Percentiles rank a stretch among this genome's conserved stretches.
These are phyloP conservation scores for Tautogolabrus adspersus DNA, from an alignment of 2,113 vertebrate species.

Conservation along the genomic window DNA sequence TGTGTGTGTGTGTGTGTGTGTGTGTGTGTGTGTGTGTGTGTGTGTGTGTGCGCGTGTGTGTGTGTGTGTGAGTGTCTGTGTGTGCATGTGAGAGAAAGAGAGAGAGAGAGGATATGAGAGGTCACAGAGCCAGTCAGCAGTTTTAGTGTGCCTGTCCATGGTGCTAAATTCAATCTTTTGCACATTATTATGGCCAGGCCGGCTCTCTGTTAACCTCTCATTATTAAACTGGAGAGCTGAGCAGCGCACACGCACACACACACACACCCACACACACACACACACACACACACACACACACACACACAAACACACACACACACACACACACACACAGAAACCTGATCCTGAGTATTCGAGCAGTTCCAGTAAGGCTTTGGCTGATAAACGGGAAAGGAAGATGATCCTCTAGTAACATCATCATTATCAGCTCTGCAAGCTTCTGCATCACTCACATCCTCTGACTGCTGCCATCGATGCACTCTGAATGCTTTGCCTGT, in stretches of 20 bases:
- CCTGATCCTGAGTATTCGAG: constrained; percentile 63
- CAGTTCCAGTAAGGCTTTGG: constrained; percentile 72
- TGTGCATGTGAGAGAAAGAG: constrained; percentile 17
- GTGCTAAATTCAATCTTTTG: constrained; percentile 79
- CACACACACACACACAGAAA: constrained; percentile 54
- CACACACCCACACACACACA: no score
- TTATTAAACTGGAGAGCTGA: constrained; percentile 64
- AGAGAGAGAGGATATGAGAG: constrained; percentile 38
- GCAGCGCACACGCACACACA: constrained; percentile 7
- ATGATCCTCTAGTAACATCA: constrained; percentile 76
- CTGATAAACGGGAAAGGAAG: constrained; percentile 81
- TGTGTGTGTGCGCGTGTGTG: constrained; percentile 53
- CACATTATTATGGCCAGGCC: constrained; percentile 71
- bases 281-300: not conserved
- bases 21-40: constrained; percentile 45
- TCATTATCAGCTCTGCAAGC: constrained; percentile 70
- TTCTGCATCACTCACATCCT: constrained; percentile 54
- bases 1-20: constrained; percentile 32
- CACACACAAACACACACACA: constrained; percentile 23
- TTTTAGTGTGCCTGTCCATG: constrained; percentile 68
- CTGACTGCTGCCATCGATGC: constrained; percentile 56
- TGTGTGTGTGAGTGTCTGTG: constrained; percentile 44
- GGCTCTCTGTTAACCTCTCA: constrained; percentile 68
- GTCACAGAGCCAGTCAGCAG: constrained; percentile 75
- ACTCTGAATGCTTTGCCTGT: constrained; percentile 55